phyloP scores from a whole-genome alignment of 2,113 vertebrate genomes.

The Centrocercus urophasianus region DNA sequence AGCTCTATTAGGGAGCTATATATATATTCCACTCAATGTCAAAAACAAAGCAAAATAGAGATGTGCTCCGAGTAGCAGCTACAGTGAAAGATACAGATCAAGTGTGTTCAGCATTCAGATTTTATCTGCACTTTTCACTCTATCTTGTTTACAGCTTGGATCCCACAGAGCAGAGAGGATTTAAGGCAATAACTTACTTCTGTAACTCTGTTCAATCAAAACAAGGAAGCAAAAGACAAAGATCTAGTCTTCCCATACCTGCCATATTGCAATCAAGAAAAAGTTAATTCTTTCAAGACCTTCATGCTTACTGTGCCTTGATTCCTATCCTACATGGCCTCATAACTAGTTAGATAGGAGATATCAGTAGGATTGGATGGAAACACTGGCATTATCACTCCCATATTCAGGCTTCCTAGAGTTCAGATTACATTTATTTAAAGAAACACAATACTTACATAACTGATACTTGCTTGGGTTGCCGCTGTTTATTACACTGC shows the following conservation, averaged over 20 bases:
- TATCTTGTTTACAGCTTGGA: neutral
- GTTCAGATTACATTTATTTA: neutral
- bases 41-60: conserved; percentile 18
- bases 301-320: neutral
- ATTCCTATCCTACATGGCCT: neutral
- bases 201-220: neutral
- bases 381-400: neutral
- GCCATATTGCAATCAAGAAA: neutral
- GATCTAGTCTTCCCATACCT: neutral
- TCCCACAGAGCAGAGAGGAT: neutral
- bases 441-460: neutral
- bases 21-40: neutral
- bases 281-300: neutral
- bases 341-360: neutral
- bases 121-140: neutral
- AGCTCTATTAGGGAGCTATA: neutral
- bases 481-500: neutral
- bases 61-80: neutral
- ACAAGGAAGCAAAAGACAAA: neutral
- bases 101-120: neutral
- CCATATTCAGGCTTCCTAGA: neutral
- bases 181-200: neutral
- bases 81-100: neutral
- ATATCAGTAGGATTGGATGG: neutral
- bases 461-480: neutral